These are phyloP conservation scores for Aphidius colemani DNA, from an alignment of 2,888 invertebrate species.

Conservation along the genomic window DNA sequence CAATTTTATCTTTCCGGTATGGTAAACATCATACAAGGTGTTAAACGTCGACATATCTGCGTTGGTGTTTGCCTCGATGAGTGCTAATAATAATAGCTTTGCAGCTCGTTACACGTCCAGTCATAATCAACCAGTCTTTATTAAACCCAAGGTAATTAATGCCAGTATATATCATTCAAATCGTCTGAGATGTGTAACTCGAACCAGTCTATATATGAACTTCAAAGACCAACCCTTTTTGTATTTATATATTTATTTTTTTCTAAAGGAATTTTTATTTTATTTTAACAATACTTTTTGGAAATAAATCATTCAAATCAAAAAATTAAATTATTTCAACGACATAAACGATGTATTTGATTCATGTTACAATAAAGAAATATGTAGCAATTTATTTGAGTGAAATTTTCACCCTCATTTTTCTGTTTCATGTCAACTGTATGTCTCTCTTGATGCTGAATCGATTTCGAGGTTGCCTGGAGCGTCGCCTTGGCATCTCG, in stretches of 20 bases:
- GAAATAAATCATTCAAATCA: not conserved
- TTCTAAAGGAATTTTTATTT: too few relatives aligned
- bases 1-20: not conserved
- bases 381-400: slow-evolving; percentile 7
- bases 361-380: slow-evolving; percentile 19
- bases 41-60: slow-evolving; percentile 20
- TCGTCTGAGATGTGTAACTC: not conserved
- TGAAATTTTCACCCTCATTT: not conserved
- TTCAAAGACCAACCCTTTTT: too few relatives aligned
- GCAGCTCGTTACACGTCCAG: slow-evolving; percentile 24
- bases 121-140: slow-evolving; percentile 18
- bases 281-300: not conserved
- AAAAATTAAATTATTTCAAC: slow-evolving; percentile 3
- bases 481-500: slow-evolving; percentile 17
- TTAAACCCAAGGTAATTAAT: slow-evolving; percentile 18
- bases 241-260: too few relatives aligned
- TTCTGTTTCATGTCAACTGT: slow-evolving; percentile 1
- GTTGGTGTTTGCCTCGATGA: not conserved
- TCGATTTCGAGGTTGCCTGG: slow-evolving; percentile 32
- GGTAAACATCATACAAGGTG: slow-evolving; percentile 5
- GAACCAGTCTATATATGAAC: too few relatives aligned
- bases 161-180: slow-evolving; percentile 1
- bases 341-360: slow-evolving; percentile 18
- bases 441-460: slow-evolving; percentile 27
- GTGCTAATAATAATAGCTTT: slow-evolving; percentile 24